Conservation (phyloP, 2,888 invertebrate genomes). For the Ectemnius lituratus region DNA sequence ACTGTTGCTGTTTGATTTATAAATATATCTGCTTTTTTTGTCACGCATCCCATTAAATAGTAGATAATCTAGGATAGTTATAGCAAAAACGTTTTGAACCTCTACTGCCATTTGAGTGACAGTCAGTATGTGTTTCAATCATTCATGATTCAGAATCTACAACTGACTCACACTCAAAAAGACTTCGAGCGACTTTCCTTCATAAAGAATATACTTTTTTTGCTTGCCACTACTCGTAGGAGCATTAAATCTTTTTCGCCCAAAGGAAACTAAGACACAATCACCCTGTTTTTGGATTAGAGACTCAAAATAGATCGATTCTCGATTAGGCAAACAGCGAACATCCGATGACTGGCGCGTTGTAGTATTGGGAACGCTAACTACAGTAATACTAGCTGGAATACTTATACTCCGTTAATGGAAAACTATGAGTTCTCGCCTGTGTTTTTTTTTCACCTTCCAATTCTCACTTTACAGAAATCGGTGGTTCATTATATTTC, state of each 20-base stretch:
- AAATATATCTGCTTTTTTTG: neutral
- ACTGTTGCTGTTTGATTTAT: neutral
- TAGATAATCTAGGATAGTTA: neutral
- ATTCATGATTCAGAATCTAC: too few relatives aligned
- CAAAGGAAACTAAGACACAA: too few relatives aligned
- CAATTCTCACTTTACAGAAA: neutral
- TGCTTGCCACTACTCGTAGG: neutral
- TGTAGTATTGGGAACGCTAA: slow-evolving; percentile 44
- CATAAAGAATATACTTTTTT: neutral
- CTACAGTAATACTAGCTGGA: slow-evolving; percentile 52
- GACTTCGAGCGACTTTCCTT: neutral
- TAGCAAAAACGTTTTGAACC: neutral
- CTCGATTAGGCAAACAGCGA: slow-evolving; percentile 15
- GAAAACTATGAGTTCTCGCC: neutral
- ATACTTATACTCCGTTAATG: slow-evolving; percentile 41
- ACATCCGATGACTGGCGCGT: slow-evolving; percentile 38
- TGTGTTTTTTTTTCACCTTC: neutral
- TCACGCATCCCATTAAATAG: neutral
- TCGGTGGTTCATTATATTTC: neutral
- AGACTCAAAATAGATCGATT: slow-evolving; percentile 10
- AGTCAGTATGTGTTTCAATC: too few relatives aligned
- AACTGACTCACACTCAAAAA: neutral
- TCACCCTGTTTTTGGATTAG: neutral
- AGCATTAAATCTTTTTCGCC: too few relatives aligned
- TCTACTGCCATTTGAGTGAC: too few relatives aligned